Evolutionary conservation across 2,797 vertebrate genomes (phyloP).

Genomic region (Anguilla obscura): DNA sequence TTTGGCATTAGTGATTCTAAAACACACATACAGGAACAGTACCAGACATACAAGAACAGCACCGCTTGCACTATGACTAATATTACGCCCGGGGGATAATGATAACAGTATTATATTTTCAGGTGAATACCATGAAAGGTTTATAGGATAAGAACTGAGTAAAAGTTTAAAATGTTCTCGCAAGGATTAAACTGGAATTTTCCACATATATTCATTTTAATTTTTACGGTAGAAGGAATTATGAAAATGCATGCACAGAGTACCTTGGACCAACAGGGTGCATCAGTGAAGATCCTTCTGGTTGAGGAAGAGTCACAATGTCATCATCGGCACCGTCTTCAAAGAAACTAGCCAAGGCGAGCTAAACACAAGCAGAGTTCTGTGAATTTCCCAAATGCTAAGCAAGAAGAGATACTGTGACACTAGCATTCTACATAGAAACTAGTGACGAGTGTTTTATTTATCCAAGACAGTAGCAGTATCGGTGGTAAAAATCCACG

Average conservation of each 20-base stretch:
- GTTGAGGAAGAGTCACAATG: slow-evolving; percentile 89
- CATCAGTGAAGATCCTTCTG: slow-evolving; percentile 79
- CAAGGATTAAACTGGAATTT: neutral
- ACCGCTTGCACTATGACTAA: neutral
- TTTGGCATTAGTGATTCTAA: neutral
- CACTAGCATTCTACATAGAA: neutral
- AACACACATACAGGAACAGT: neutral
- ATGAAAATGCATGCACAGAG: neutral
- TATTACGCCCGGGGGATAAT: neutral
- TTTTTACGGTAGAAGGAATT: neutral
- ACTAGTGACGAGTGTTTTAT: neutral
- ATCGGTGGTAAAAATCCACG: neutral
- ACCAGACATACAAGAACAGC: neutral
- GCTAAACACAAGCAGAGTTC: slow-evolving; percentile 62
- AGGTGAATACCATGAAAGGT: neutral
- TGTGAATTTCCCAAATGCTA: neutral
- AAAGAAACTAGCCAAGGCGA: slow-evolving; percentile 92
- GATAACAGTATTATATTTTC: neutral
- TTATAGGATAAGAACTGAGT: neutral
- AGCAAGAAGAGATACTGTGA: neutral
- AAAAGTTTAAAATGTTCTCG: neutral
- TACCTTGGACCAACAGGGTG: slow-evolving; percentile 87
- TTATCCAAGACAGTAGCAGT: neutral
- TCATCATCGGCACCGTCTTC: slow-evolving; percentile 96
- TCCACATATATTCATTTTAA: neutral